Conservation (phyloP, 2,113 vertebrate genomes). For the Pantherophis guttatus region DNA sequence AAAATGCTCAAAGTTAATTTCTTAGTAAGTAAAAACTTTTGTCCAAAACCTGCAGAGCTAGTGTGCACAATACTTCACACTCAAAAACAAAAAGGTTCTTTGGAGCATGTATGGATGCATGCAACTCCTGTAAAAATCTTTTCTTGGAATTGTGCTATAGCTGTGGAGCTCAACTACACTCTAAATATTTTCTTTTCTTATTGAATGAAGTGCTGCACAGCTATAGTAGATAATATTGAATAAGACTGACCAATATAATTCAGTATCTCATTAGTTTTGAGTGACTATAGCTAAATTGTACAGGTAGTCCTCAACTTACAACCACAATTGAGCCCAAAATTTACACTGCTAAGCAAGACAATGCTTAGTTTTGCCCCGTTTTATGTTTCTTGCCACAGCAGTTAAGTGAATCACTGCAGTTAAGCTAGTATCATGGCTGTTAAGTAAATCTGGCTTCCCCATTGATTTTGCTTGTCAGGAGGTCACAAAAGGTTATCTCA, state of each 20-base stretch:
- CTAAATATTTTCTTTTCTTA: neutral
- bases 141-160: neutral
- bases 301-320: neutral
- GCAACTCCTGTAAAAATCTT: neutral
- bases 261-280: neutral
- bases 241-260: neutral
- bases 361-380: neutral
- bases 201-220: neutral
- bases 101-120: neutral
- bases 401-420: neutral
- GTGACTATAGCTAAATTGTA: neutral
- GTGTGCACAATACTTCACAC: neutral
- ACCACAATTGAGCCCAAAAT: neutral
- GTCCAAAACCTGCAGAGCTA: neutral
- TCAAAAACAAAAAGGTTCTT: neutral
- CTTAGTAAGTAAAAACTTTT: neutral
- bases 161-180: neutral
- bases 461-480: neutral
- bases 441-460: neutral
- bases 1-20: neutral
- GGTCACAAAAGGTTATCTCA: neutral
- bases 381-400: neutral
- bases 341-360: neutral
- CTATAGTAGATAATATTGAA: neutral
- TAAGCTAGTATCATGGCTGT: neutral